Percentiles rank a stretch among this genome's conserved stretches.
phyloP scores from a whole-genome alignment of 2,113 vertebrate genomes.

The Pavo muticus region DNA sequence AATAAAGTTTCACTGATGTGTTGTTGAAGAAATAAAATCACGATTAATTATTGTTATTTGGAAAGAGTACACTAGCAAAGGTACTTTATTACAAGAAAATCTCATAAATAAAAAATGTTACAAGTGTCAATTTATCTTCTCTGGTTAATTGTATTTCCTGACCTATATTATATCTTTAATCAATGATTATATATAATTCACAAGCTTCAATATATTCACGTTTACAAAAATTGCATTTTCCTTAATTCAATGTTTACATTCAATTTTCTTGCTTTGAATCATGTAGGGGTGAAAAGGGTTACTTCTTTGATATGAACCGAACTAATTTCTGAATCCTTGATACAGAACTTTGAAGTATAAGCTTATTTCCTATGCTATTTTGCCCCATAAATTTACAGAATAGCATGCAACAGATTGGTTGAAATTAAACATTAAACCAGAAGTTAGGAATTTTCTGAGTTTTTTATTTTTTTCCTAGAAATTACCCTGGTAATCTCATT shows the following conservation, averaged over 20 bases:
- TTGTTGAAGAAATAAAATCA: background rate
- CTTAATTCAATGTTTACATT: slow-evolving; percentile 54
- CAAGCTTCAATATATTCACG: slow-evolving; percentile 12
- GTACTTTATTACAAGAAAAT: background rate
- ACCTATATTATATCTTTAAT: slow-evolving; percentile 43
- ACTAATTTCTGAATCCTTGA: background rate
- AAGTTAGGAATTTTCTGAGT: background rate
- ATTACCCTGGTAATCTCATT: background rate
- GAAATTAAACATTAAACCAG: background rate
- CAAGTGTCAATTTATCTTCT: background rate
- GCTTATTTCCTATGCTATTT: background rate
- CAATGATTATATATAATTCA: slow-evolving; percentile 56
- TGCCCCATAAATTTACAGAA: background rate
- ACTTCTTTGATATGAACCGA: background rate
- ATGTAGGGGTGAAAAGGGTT: background rate
- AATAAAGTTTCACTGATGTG: background rate
- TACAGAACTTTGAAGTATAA: background rate
- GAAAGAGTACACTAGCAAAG: background rate
- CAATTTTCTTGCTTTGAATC: slow-evolving; percentile 9
- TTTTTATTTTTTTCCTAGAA: background rate
- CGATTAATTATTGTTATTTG: background rate
- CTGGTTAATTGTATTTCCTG: slow-evolving; percentile 30
- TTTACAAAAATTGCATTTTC: slow-evolving; percentile 36
- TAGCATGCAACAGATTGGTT: background rate
- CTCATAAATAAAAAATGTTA: background rate